Evolutionary conservation across 1,140 invertebrate species (phyloP).

Genomic region (Pseudoatta argentina): DNA sequence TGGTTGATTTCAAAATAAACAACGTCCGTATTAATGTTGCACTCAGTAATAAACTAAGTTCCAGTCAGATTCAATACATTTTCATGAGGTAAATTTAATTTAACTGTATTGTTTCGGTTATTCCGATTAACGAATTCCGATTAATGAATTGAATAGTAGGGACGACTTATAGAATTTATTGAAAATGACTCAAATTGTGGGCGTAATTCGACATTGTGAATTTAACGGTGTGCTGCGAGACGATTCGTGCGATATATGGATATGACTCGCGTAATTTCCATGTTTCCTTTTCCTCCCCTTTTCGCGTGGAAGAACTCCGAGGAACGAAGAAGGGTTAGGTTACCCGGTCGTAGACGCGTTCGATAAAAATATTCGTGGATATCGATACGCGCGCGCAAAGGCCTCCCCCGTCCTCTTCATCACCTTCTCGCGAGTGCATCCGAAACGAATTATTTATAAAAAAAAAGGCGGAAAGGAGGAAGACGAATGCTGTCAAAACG

Average conservation of each 20-base stretch:
- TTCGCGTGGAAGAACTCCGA: background rate
- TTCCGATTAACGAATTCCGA: too few species aligned
- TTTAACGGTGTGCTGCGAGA: background rate
- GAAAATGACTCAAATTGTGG: too few species aligned
- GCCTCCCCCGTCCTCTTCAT: background rate
- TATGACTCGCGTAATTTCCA: background rate
- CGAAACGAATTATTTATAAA: constrained; percentile 7
- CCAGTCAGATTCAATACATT: too few species aligned
- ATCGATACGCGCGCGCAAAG: constrained; percentile 49
- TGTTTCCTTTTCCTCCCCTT: background rate
- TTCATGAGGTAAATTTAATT: too few species aligned
- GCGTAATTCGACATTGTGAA: too few species aligned
- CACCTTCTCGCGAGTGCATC: background rate
- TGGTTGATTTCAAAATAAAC: too few species aligned
- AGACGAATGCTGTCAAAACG: background rate
- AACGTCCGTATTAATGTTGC: too few species aligned
- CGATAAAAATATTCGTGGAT: constrained; percentile 70
- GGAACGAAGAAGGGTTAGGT: constrained; percentile 22
- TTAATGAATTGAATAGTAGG: too few species aligned
- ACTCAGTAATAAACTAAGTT: too few species aligned
- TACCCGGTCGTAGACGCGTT: background rate
- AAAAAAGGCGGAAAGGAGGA: background rate
- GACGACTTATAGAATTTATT: too few species aligned
- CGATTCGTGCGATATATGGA: background rate
- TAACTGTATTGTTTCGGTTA: too few species aligned